Percentiles rank a stretch among this genome's conserved stretches.
These are phyloP conservation scores for Scrobipalpa atriplicella DNA, from an alignment of 2,888 invertebrate genomes.

Conservation along the genomic window DNA sequence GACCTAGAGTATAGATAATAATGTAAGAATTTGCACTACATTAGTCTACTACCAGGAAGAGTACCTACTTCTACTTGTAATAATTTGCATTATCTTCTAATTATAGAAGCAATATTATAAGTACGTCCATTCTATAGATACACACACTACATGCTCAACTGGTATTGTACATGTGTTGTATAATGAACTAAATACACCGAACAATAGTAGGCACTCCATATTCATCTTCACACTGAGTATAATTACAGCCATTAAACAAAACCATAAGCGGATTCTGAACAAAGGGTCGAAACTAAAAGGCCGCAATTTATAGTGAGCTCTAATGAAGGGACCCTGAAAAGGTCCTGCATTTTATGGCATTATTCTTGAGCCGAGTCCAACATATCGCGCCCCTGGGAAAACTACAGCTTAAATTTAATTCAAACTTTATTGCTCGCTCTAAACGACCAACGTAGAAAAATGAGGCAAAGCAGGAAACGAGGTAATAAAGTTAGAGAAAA, in stretches of 20 bases:
- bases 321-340: slow-evolving; percentile 54
- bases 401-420: slow-evolving; percentile 56
- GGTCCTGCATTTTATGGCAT: slow-evolving; percentile 51
- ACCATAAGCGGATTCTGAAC: slow-evolving; percentile 29
- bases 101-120: neutral
- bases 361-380: slow-evolving; percentile 38
- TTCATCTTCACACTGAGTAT: slow-evolving; percentile 18
- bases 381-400: slow-evolving; percentile 45
- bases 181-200: neutral
- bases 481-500: slow-evolving; percentile 21
- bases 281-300: slow-evolving; percentile 40
- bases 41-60: no score
- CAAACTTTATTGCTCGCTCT: slow-evolving; percentile 50
- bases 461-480: slow-evolving; percentile 31
- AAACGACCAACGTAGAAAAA: slow-evolving; percentile 38
- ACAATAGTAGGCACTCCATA: neutral
- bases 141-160: neutral
- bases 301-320: slow-evolving; percentile 53
- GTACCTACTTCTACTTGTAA: no score
- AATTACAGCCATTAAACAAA: slow-evolving; percentile 27
- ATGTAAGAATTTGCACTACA: no score
- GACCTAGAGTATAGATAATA: no score
- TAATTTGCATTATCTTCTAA: no score
- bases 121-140: neutral
- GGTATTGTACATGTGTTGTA: neutral